A percentile compares a stretch with the other conserved stretches of the same genome.
Evolutionary conservation across 2,113 vertebrate genomes (phyloP).

Genomic region (Brachionichthys hirsutus): DNA sequence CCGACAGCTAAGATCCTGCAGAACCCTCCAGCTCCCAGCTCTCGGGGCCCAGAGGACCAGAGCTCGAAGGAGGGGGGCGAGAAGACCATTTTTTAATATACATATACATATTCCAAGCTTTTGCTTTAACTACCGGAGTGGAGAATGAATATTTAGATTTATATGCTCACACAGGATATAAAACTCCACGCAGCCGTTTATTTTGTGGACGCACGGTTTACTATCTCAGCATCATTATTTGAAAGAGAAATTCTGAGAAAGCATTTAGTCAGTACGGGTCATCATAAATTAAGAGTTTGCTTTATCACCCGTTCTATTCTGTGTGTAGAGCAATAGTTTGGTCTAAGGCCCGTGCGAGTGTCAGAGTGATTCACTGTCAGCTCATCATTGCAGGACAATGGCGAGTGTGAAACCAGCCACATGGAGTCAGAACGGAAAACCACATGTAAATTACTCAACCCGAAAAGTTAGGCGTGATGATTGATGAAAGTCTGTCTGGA

Average conservation of each 20-base stretch:
- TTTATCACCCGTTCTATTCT: constrained; percentile 63
- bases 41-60: too few relatives aligned
- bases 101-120: not conserved
- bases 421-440: constrained; percentile 24
- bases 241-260: constrained; percentile 34
- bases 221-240: constrained; percentile 52
- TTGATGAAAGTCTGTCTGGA: constrained; percentile 24
- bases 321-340: constrained; percentile 48
- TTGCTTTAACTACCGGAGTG: constrained; percentile 31
- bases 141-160: constrained; percentile 27
- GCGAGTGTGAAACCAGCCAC: constrained; percentile 35
- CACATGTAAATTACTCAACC: constrained; percentile 31
- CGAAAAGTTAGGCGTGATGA: constrained; percentile 28
- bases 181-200: constrained; percentile 21
- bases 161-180: constrained; percentile 45
- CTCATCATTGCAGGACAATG: constrained; percentile 13
- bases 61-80: too few relatives aligned
- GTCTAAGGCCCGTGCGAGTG: constrained; percentile 37
- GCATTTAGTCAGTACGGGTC: constrained; percentile 20
- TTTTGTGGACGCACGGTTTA: constrained; percentile 9
- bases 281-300: too few relatives aligned
- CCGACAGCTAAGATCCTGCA: too few relatives aligned
- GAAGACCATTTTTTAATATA: too few relatives aligned
- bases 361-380: constrained; percentile 18
- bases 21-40: too few relatives aligned